Percentiles rank a stretch among this genome's conserved stretches.
Evolutionary conservation across 2,888 invertebrate genomes (phyloP).

Genomic region (Catocala sponsa): DNA sequence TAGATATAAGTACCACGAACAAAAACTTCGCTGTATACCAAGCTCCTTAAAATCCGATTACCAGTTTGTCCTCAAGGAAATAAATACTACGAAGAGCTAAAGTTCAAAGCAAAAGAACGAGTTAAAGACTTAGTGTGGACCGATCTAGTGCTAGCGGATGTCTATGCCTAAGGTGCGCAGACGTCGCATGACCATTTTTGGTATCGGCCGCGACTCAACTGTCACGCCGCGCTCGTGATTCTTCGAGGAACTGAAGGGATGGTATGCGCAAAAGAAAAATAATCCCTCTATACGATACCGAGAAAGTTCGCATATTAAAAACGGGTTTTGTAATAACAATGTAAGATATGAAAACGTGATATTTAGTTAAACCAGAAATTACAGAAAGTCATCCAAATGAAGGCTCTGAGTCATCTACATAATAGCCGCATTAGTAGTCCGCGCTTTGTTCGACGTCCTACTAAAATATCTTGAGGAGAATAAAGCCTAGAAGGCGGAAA

Average conservation of each 20-base stretch:
- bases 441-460: slow-evolving; percentile 46
- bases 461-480: slow-evolving; percentile 50
- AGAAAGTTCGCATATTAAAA: slow-evolving; percentile 32
- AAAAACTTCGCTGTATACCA: too few species aligned
- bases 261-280: slow-evolving; percentile 39
- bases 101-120: slow-evolving; percentile 11
- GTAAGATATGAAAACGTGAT: slow-evolving; percentile 45
- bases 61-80: neutral
- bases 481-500: slow-evolving; percentile 52
- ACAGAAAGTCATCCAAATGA: slow-evolving; percentile 43
- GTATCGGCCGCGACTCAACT: slow-evolving; percentile 39
- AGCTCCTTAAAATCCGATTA: neutral
- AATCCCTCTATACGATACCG: slow-evolving; percentile 33
- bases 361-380: slow-evolving; percentile 48
- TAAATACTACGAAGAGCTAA: slow-evolving; percentile 5
- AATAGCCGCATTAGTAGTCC: slow-evolving; percentile 52
- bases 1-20: too few species aligned
- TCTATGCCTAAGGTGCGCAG: slow-evolving; percentile 32
- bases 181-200: slow-evolving; percentile 44
- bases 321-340: slow-evolving; percentile 42
- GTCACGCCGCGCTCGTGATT: slow-evolving; percentile 44
- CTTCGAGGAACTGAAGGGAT: slow-evolving; percentile 59
- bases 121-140: slow-evolving; percentile 10
- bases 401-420: slow-evolving; percentile 49
- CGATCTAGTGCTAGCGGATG: slow-evolving; percentile 35